Base-by-base conservation (phyloP, 2,888 invertebrate genomes). In the Sabatieria punctata region DNA sequence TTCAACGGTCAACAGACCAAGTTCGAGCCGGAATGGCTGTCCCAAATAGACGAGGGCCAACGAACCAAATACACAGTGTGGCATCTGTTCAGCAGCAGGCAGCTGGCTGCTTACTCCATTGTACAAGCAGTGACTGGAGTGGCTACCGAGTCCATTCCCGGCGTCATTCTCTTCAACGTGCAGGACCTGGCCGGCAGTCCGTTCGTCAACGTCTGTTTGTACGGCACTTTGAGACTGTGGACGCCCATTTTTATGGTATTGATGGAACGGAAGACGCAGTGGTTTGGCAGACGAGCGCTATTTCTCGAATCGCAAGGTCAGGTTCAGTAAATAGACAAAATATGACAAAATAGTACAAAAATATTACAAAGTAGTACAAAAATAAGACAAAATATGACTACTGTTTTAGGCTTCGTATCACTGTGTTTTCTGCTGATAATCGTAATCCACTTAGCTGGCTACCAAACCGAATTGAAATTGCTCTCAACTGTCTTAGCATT, bases 161-260 rank as follows among this genome's bases (percentile, higher is more conserved):
- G 41, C 6, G 54, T 55, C n/a, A 49, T 49, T n/a, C 18, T 49
- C 25, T 49, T 26, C 19, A 8, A 24, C 2, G 26, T 47, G 4
- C 43, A 49, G 47, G 43, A 49, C 2, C 43, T 55, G 25, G 50
- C 52, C 8, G 54, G 57, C 8, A 50, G 47, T 48, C 56, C 57
- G 8, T 57, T 55, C 36, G 15, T 57, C 18, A 55, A 57, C 39
- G 44, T 57, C 18, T 52, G 53, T 2, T 24, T 57, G 4, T 55
- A 55, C 24, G 57, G 55, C 6, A 21, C 46, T 1, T 45, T 57
- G 18, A 45, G 57, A 21, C 21, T 56, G 4, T 56, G 56, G 56
- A 49, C 50, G 35, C 56, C 56, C 8, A 45, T 54, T 26, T 53
- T 56, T 33, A 43, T 56, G 19, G 43, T 54, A 18, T 46, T 51